These are phyloP conservation scores for Hyla sarda DNA, from an alignment of 2,113 vertebrate genomes.

Conservation along the genomic window DNA sequence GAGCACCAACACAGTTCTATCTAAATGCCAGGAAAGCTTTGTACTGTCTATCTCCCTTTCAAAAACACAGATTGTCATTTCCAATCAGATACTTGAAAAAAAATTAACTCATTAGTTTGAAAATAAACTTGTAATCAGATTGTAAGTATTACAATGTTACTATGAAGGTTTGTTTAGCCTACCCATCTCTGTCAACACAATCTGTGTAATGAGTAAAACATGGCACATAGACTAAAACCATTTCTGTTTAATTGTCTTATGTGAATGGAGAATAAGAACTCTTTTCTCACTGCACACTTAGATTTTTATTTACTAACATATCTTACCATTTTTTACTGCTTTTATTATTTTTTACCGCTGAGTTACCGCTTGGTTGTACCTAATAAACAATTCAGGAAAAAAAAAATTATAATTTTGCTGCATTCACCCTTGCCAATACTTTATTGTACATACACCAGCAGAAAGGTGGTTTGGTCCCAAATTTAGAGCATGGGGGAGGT, in stretches of 20 bases:
- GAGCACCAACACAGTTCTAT: constrained; percentile 65
- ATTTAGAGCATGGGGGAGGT: too few relatives aligned
- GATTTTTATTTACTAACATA: neutral
- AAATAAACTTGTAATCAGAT: constrained; percentile 23
- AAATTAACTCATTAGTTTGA: constrained; percentile 11
- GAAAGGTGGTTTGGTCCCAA: too few relatives aligned
- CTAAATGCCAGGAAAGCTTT: constrained; percentile 58
- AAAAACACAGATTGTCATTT: constrained; percentile 28
- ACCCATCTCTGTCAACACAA: neutral
- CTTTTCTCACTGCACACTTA: neutral
- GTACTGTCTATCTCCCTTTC: constrained; percentile 14
- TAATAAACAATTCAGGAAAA: neutral
- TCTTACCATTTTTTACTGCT: neutral
- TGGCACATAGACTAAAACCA: neutral
- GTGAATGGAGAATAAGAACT: neutral
- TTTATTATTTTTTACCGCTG: neutral
- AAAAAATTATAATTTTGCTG: too few relatives aligned
- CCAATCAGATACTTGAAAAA: constrained; percentile 11
- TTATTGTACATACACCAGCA: too few relatives aligned
- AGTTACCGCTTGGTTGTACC: neutral
- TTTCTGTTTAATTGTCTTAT: neutral
- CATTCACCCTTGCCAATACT: too few relatives aligned
- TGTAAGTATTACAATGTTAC: neutral
- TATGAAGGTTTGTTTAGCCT: neutral
- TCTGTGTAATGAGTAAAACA: neutral